Evolutionary conservation across 2,113 vertebrate species (phyloP).

Genomic region (Lampris incognitus): DNA sequence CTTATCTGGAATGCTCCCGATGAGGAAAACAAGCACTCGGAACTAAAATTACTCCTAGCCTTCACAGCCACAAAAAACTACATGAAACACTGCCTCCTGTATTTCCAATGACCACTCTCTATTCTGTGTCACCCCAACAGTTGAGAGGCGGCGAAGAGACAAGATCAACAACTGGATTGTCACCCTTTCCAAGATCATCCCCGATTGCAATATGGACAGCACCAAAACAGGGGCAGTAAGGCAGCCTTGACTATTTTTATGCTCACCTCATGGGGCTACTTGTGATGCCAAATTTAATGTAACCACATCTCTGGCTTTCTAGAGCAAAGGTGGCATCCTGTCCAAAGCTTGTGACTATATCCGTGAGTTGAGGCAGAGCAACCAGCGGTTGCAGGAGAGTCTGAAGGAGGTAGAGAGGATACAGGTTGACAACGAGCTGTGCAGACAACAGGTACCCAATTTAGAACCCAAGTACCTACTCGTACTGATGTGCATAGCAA

Average conservation of each 20-base stretch:
- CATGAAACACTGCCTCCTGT: background rate
- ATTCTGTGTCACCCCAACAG: conserved; percentile 62
- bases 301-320: conserved; percentile 8
- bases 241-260: background rate
- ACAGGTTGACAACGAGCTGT: conserved; percentile 90
- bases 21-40: background rate
- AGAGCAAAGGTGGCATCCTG: conserved; percentile 95
- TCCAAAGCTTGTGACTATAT: conserved; percentile 95
- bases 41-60: background rate
- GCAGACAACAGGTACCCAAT: conserved; percentile 87
- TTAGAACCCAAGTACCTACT: background rate
- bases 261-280: background rate
- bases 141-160: conserved; percentile 91
- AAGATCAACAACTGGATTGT: conserved; percentile 97
- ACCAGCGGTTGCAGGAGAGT: conserved; percentile 90
- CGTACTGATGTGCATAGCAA: conserved; percentile 23
- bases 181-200: conserved; percentile 93
- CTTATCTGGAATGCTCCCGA: too few relatives aligned
- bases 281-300: background rate
- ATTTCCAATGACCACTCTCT: background rate
- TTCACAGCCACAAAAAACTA: background rate
- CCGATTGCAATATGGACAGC: conserved; percentile 90
- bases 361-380: conserved; percentile 88
- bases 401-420: conserved; percentile 89
- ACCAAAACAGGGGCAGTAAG: conserved; percentile 90